Percentiles rank a stretch among this genome's conserved stretches.
Conservation (phyloP, 2,113 vertebrate species). For the Zootoca vivipara region DNA sequence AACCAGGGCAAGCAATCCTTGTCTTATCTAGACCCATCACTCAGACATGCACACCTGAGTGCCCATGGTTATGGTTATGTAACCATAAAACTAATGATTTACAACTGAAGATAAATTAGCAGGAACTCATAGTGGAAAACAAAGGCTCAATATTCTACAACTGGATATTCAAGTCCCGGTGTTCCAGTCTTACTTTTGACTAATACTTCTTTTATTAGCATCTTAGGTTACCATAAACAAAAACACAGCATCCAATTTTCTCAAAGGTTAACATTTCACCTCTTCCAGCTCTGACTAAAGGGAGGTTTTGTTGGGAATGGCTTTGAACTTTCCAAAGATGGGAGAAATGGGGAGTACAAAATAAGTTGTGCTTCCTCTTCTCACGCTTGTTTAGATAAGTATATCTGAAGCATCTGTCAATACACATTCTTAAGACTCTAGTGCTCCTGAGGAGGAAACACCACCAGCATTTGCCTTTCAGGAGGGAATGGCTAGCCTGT, state of each 20-base stretch:
- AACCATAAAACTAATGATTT: background rate
- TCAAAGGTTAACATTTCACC: background rate
- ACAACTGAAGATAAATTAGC: background rate
- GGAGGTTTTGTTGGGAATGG: background rate
- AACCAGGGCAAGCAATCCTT: background rate
- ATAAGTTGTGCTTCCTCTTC: background rate
- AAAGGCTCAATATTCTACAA: background rate
- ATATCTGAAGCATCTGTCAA: too few relatives aligned
- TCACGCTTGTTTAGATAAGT: too few relatives aligned
- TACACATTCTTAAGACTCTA: background rate
- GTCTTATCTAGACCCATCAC: background rate
- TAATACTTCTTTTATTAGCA: background rate
- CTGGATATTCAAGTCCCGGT: background rate
- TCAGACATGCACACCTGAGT: background rate
- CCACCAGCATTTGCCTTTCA: background rate
- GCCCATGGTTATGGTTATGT: background rate
- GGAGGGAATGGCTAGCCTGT: background rate
- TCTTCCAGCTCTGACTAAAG: background rate
- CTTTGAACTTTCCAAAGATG: background rate
- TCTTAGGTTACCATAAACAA: background rate
- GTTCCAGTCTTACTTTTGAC: background rate
- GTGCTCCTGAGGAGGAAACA: background rate
- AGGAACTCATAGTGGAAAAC: background rate
- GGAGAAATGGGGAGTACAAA: background rate
- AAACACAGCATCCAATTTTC: background rate